A percentile compares a stretch with the other conserved stretches of the same genome.
Evolutionary conservation across 1,140 invertebrate genomes (phyloP).

Genomic region (Linepithema humile): DNA sequence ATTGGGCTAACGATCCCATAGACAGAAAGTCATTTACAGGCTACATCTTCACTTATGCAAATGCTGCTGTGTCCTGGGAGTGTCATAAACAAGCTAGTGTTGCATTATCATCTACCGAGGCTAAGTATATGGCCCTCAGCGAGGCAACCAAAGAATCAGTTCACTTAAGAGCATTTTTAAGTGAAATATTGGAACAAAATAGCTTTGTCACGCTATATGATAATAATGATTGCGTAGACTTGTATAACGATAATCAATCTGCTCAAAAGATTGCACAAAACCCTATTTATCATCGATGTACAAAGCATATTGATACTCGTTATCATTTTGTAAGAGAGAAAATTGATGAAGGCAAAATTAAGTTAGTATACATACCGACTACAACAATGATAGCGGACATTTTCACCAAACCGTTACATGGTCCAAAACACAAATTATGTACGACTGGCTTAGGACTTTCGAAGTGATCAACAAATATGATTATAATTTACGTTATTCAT

Average conservation of each 20-base stretch:
- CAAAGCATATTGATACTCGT: not conserved
- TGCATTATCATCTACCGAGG: not conserved
- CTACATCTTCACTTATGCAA: not conserved
- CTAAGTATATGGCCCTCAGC: not conserved
- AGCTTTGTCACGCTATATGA: no score
- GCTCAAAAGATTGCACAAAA: not conserved
- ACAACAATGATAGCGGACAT: not conserved
- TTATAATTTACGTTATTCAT: no score
- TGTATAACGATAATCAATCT: not conserved
- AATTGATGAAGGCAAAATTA: not conserved
- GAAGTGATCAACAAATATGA: no score
- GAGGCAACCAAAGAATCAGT: not conserved
- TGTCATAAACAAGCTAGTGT: not conserved
- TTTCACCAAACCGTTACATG: not conserved
- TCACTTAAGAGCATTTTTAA: not conserved
- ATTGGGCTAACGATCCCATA: not conserved
- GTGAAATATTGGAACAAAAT: not conserved
- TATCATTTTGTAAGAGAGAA: not conserved
- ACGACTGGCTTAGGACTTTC: no score
- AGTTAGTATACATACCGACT: not conserved
- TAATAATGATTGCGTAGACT: no score
- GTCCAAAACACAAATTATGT: no score
- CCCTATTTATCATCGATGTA: not conserved
- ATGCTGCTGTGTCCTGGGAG: not conserved
- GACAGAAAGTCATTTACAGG: not conserved